Base-by-base conservation (phyloP, 2,113 vertebrate genomes). In the Aphelocoma coerulescens region DNA sequence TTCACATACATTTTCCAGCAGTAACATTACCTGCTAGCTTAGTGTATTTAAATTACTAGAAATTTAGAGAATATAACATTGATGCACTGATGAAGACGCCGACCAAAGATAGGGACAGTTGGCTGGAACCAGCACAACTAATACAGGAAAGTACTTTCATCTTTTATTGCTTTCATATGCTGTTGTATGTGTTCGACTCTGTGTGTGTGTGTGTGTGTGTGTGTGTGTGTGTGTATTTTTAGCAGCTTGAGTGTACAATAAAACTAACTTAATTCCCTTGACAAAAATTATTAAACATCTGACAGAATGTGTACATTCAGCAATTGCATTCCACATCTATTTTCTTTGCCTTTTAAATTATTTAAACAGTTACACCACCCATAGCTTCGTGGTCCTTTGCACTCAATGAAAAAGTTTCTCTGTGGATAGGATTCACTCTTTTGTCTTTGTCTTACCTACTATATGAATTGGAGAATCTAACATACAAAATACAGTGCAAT, bases 311-410 rank as follows among this genome's bases (percentile, higher is more conserved):
- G 7, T 46, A 63, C 3, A 3, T 74, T 94, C 79, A 73, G 73
- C 37, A 85, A 32, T 48, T 77, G 27, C 85, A 71, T 79, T 96
- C 73, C 63, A 54, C 10, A 52, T 79, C 18, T 95, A 51, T 94
- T 95, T 95, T 82, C 33, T 76, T 94, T 68, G 44, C 20, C 71
- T 90, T 88, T 90, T 13, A 48, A 96, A 82, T 81, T 93, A 86
- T 93, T 91, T 89, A 62, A 82, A 82, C 46, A 54, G 33, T 49
- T 75, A 62, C 19, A 71, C 35, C 61, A 85, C 80, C 72, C 37
- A 66, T 55, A 78, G 68, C 26, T 95, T 96, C 0, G 0, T 58
- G 33, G 23, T 51, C 49, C 41, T 91, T 95, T 78, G 32, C 37
- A 74, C 26, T 85, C 59, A 44, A 26, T 57, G 27, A 73, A 75